A percentile compares a stretch with the other conserved stretches of the same genome.
These are phyloP conservation scores for Macrophya alboannulata DNA, from an alignment of 2,888 invertebrate genomes.

Conservation along the genomic window DNA sequence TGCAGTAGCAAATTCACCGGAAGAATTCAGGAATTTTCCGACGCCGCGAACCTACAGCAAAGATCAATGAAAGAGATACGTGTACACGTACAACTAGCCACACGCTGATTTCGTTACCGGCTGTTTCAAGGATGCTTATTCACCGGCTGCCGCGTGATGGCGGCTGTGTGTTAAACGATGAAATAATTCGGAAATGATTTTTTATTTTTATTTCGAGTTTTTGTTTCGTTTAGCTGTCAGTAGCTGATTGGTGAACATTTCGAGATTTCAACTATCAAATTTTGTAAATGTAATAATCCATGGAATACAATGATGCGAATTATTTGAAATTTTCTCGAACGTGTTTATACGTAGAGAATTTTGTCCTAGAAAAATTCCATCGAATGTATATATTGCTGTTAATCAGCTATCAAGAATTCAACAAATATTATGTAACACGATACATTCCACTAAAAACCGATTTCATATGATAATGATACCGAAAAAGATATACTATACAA, in stretches of 20 bases:
- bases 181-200: background rate
- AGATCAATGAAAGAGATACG: slow-evolving; percentile 56
- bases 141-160: slow-evolving; percentile 48
- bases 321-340: background rate
- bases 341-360: background rate
- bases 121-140: slow-evolving; percentile 40
- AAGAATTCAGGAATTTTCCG: slow-evolving; percentile 2
- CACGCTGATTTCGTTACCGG: slow-evolving; percentile 51
- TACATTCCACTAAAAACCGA: background rate
- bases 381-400: background rate
- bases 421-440: background rate
- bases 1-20: slow-evolving; percentile 2
- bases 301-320: background rate
- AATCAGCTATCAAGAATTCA: background rate
- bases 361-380: background rate
- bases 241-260: slow-evolving; percentile 24
- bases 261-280: background rate
- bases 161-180: slow-evolving; percentile 11
- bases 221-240: background rate
- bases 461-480: background rate
- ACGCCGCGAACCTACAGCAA: slow-evolving; percentile 36
- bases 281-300: background rate
- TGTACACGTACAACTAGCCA: slow-evolving; percentile 42
- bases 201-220: background rate
- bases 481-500: too few species aligned